Conservation (phyloP, 2,113 vertebrate species). For the Acanthochromis polyacanthus region DNA sequence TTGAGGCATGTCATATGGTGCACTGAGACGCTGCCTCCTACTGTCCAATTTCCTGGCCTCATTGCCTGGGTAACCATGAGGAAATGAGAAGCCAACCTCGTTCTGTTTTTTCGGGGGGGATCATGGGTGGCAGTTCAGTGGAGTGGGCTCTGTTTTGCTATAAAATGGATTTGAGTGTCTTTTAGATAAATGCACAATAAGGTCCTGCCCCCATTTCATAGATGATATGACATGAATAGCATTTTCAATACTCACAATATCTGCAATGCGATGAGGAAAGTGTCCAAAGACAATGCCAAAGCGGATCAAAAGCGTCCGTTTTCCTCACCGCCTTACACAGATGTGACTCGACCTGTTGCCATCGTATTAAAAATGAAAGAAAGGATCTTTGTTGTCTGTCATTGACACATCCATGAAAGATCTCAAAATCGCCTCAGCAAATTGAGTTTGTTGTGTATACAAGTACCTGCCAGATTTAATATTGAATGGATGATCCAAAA, state of each 20-base stretch:
- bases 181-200: conserved; percentile 22
- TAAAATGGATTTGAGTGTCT: conserved; percentile 40
- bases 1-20: conserved; percentile 61
- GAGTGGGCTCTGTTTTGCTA: conserved; percentile 23
- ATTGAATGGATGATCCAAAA: conserved; percentile 86
- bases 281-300: neutral
- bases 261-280: neutral
- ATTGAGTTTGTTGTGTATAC: conserved; percentile 89
- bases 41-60: conserved; percentile 77
- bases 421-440: conserved; percentile 86
- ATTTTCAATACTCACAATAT: conserved; percentile 27
- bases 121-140: conserved; percentile 51
- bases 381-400: conserved; percentile 80
- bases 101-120: conserved; percentile 54
- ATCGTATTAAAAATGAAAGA: conserved; percentile 68
- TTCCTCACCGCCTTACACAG: neutral
- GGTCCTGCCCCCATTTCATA: conserved; percentile 17
- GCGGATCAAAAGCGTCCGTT: neutral
- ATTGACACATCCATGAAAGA: conserved; percentile 82
- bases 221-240: conserved; percentile 5
- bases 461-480: conserved; percentile 90
- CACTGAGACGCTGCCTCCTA: conserved; percentile 63
- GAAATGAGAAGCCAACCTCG: conserved; percentile 68
- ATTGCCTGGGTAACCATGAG: conserved; percentile 78
- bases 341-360: conserved; percentile 44